Base-by-base conservation (phyloP, 2,797 vertebrate genomes). In the Enteromius viviparus region DNA sequence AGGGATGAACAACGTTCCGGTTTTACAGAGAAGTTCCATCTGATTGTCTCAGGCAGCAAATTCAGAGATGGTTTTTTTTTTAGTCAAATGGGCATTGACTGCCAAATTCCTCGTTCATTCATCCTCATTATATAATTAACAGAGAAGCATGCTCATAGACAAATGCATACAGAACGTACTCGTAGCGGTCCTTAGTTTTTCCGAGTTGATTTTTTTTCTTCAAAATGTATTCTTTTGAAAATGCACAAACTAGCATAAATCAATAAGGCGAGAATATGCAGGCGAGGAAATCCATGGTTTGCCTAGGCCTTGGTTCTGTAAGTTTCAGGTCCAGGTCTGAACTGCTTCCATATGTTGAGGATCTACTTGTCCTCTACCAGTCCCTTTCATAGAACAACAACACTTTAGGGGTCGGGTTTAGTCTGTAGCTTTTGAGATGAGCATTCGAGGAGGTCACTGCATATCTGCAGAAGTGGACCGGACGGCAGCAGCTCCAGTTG, bases 41-140 rank as follows among this genome's bases (percentile, higher is more conserved):
- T 92, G 93, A 93, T 94, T 92, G 93, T 92, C 91, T 93, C 88
- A 91, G 92, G 89, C 91, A 89, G 90, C 91, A 89, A 88, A 87
- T 83, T 85, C 80, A 74, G 79, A 89, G 86, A 88, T 91, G 76
- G 87, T 90, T 89, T 90, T 89, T 87, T 90, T 88, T 88, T 78
- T 86, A 70, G 88, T 91, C 42, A 40, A 88, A 91, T 89, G 89
- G 85, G 86, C 86, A 71, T 90, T 88, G 86, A 64, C 87, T 92
- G 89, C 87, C 84, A 78, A 84, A 87, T 89, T 85, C 88, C 88
- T 88, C 89, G 64, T 84, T 90, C 89, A 88, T 88, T 84, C 81
- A 86, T 89, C 89, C 88, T 90, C 90, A 88, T 78, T 85, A 85
- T 81, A 87, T 90, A 89, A 91, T 84, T 91, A 90, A 93, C 92